Evolutionary conservation across 2,797 vertebrate genomes (phyloP), one percentile per base, ranked within the genome.

Genomic region (Enteromius treurensis): DNA sequence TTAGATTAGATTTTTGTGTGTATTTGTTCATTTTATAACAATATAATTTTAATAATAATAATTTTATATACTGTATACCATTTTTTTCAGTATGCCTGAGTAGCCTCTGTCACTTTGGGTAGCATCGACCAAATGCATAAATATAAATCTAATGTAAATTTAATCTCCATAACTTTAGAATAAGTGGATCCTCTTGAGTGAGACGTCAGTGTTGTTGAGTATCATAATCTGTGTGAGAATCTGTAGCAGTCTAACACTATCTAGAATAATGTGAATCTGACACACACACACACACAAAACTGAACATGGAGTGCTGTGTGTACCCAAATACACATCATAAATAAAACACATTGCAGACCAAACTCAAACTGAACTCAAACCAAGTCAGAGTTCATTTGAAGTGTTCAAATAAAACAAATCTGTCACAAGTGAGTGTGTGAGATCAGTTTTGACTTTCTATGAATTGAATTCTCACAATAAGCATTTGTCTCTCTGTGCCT

Each of bases 401-500:
- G 34, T 17, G 8, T 23, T 53, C 32, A 26, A 3, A 68, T 21
- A 40, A 40, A n/a, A 23, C n/a, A 29, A 21, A 70, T 29, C 42
- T 40, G 9, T 40, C 53, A 37, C 19, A 49, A 23, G 21, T 79
- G 64, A 40, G 32, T 68, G 47, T 51, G 14, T 55, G 4, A 13
- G 47, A 17, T 17, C 15, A 19, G 62, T 9, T 34, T n/a, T 70
- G 5, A 58, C 49, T 45, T 69, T 69, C 34, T 42, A 55, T 15
- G 1, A 71, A 47, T 2, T 8, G 7, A 71, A 21, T 71, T 60
- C 19, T 47, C 17, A 60, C 15, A 60, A 60, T 42, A 45, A 45
- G 19, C 17, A 45, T 78, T 7, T n/a, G 34, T 80, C 49, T 62
- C 10, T 79, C 69, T 51, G 53, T 79, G 34, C 1, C 78, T 71